Base-by-base conservation (phyloP, 2,797 vertebrate species). In the Sebastes vulpes region DNA sequence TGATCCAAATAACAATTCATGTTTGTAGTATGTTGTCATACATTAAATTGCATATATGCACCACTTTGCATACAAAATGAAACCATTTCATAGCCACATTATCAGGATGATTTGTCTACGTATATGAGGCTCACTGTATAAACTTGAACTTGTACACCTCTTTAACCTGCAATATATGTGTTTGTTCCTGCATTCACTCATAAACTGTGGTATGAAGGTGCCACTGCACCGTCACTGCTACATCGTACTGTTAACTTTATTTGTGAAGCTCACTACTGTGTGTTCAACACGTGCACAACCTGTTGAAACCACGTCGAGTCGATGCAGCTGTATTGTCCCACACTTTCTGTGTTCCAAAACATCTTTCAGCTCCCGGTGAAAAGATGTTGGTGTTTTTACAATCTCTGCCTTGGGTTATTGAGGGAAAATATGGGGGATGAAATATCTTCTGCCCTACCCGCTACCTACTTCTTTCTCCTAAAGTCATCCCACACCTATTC, bases 301-400 rank as follows among this genome's bases (percentile, higher is more conserved):
- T 80, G 89, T 92, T 91, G 91, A 92, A 48, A 91, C 83, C 70
- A 5, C 65, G 72, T 81, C 25, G 80, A 90, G 83, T 80, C 20
- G 21, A 65, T 9, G 28, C 83, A 70, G 78, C 77, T 54, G 66
- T 89, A 79, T 89, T 70, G 89, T 92, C 84, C 74, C 7, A 78
- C 88, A 71, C 82, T 87, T 72, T 90, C 77, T 93, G 82, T 94
- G 90, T 94, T 59, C 46, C 52, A 86, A 91, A 94, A 90, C 94
- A 94, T 95, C 94, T 95, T 95, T 95, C 90, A 91, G 82, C 88
- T 72, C 68, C 70, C 58, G 1, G 74, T 93, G 93, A 92, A 94
- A 93, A 94, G 94, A 96, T 95, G 93, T 95, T 95, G 95, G 94
- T 96, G 93, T 94, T 93, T 96, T 96, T 97, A 97, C 92, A 96